Evolutionary conservation across 1,140 invertebrate genomes (phyloP).

Genomic region (Euglossa dilemma): DNA sequence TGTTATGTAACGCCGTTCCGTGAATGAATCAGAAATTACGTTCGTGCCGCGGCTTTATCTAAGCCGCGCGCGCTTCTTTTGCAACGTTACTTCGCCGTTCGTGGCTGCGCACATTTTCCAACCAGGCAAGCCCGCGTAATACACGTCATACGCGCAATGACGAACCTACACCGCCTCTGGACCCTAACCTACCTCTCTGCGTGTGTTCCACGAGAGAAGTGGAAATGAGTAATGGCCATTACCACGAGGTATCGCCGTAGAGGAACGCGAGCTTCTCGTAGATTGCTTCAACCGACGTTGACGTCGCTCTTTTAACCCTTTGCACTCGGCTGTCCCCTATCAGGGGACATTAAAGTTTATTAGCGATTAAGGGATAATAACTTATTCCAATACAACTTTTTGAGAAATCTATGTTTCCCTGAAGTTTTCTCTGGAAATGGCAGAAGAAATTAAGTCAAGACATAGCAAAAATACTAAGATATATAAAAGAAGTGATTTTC

Average conservation of each 20-base stretch:
- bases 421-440: too few species aligned
- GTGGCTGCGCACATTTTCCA: background rate
- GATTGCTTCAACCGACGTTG: background rate
- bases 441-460: too few species aligned
- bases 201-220: background rate
- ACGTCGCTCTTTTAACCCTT: too few species aligned
- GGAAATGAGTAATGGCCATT: constrained; percentile 9
- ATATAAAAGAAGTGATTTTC: too few species aligned
- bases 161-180: background rate
- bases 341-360: too few species aligned
- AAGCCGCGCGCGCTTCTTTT: constrained; percentile 31
- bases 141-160: background rate
- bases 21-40: constrained; percentile 66
- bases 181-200: constrained; percentile 10
- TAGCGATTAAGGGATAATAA: too few species aligned
- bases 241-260: background rate
- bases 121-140: background rate
- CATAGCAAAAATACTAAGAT: too few species aligned
- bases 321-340: too few species aligned
- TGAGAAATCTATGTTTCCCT: too few species aligned
- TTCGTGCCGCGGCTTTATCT: constrained; percentile 57
- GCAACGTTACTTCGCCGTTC: constrained; percentile 31
- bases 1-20: constrained; percentile 53
- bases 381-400: too few species aligned
- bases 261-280: background rate